Percentiles rank a stretch among this genome's conserved stretches.
Conservation (phyloP, 2,113 vertebrate species). For the Pao palembangensis region DNA sequence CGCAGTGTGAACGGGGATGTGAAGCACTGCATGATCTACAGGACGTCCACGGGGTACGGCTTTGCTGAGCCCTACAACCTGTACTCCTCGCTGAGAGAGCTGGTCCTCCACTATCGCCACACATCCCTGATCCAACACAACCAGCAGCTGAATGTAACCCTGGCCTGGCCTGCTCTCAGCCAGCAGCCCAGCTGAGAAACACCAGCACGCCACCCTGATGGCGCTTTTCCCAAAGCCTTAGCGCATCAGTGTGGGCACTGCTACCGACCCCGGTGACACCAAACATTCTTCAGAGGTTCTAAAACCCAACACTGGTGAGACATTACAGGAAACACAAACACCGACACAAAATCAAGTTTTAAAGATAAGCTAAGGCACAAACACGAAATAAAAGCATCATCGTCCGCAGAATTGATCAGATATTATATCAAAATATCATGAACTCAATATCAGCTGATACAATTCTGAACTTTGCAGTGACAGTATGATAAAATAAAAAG, state of each 20-base stretch:
- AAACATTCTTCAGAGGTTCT: slow-evolving; percentile 7
- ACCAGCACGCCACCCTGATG: slow-evolving; percentile 49
- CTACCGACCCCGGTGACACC: slow-evolving; percentile 20
- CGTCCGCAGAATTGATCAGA: too few species aligned
- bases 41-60: slow-evolving; percentile 92
- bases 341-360: too few species aligned
- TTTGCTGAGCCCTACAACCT: slow-evolving; percentile 98
- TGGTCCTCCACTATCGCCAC: slow-evolving; percentile 98
- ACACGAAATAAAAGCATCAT: too few species aligned
- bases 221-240: slow-evolving; percentile 42
- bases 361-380: too few species aligned
- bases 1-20: slow-evolving; percentile 90
- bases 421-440: too few species aligned
- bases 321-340: slow-evolving; percentile 20
- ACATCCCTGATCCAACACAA: slow-evolving; percentile 98
- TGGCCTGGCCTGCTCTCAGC: slow-evolving; percentile 94
- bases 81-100: slow-evolving; percentile 91
- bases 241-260: slow-evolving; percentile 25
- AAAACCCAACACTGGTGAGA: slow-evolving; percentile 10
- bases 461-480: too few species aligned
- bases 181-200: slow-evolving; percentile 77
- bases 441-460: too few species aligned
- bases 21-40: slow-evolving; percentile 98
- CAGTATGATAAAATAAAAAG: too few species aligned
- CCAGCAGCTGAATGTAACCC: slow-evolving; percentile 97